Evolutionary conservation across 2,888 invertebrate genomes (phyloP), one percentile per base, ranked within the genome.

Genomic region (Drosophila formosana): DNA sequence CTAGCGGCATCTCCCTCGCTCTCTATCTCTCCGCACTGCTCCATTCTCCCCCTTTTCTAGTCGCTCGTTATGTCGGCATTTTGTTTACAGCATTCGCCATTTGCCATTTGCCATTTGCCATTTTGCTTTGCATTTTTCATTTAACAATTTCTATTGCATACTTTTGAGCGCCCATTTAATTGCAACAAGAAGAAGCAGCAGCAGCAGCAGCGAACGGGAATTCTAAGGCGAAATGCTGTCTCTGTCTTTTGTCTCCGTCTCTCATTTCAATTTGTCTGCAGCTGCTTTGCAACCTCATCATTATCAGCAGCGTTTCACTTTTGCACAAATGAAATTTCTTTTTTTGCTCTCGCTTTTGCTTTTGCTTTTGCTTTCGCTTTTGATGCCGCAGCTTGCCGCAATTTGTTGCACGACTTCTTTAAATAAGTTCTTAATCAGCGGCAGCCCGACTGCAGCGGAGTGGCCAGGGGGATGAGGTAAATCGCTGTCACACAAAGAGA

Each of bases 101-200:
- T 69, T 66, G 37, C 37, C 37, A 30, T 18, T 18, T 18, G 18
- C 18, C 18, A 32, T 37, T 37, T 37, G 65, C 37, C 65, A 65
- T 68, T 68, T 66, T 53, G 55, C 65, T 62, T 41, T 58, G 30
- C 65, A 65, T 68, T 68, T 66, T 53, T 45, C 60, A 66, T 55
- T 37, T 60, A 41, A 47, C 43, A 34, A 50, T 60, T 55, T 64
- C 62, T 72, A 73, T 80, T 69, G 86, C 83, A 85, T 82, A 74
- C 77, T 82, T 76, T 79, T 82, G 77, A 74, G 74, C 76, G 71
- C 76, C 65, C 72, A 76, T 72, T 82, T 85, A 85, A 84, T 85
- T 82, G 82, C 86, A 75, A 63, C 58, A 60, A 56, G 71, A 65
- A 60, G 49, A 65, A 41, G 45, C 55, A 34, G 34, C 25, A 7